Percentiles rank a stretch among this genome's conserved stretches.
phyloP scores from a whole-genome alignment of 2,113 vertebrate genomes.

The Psettodes erumei region DNA sequence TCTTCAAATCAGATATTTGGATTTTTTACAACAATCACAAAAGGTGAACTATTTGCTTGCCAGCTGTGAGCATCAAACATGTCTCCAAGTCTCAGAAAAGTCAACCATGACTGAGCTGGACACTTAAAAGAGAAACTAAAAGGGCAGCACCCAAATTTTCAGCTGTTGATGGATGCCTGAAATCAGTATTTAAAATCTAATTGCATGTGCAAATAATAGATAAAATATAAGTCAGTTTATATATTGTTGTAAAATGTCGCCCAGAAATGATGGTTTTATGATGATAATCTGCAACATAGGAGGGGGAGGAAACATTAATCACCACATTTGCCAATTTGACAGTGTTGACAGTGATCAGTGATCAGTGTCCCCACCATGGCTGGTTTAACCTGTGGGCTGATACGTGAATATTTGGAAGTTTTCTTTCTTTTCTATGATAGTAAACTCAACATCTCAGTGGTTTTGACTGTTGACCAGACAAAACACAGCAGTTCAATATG shows the following conservation, averaged over 20 bases:
- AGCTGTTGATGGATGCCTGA: not conserved
- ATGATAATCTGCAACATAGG: not conserved
- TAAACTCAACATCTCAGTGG: not conserved
- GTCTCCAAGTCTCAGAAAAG: not conserved
- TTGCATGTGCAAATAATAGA: not conserved
- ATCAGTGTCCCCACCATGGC: not conserved
- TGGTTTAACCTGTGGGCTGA: not conserved
- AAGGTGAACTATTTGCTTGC: not conserved
- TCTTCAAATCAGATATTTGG: not conserved
- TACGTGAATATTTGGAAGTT: not conserved
- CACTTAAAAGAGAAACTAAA: not conserved
- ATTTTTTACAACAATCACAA: not conserved
- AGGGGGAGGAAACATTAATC: not conserved
- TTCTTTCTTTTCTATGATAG: not conserved
- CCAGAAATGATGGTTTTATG: not conserved
- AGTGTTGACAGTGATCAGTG: not conserved
- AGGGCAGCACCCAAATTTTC: not conserved
- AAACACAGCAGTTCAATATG: not conserved
- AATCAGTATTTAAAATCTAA: not conserved
- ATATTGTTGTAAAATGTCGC: not conserved
- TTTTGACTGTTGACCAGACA: not conserved
- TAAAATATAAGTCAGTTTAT: not conserved
- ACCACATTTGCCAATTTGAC: not conserved
- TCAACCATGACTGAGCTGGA: not conserved
- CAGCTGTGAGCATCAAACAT: conserved; percentile 1